Evolutionary conservation across 2,888 invertebrate genomes (phyloP).

Genomic region (Tetragonisca angustula): DNA sequence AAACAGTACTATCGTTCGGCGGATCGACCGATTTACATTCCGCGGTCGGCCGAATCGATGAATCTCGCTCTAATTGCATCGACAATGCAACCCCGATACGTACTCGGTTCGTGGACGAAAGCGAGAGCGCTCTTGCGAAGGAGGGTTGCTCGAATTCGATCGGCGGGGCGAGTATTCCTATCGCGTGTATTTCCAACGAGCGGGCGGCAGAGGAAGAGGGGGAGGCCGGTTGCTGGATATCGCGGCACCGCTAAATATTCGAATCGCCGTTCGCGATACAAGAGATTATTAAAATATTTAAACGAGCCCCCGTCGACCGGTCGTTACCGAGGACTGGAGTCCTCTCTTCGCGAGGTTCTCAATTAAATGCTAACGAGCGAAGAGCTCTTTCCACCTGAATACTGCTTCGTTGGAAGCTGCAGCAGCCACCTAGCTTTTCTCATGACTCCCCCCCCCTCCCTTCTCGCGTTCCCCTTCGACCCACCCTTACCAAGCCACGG

Average conservation of each 20-base stretch:
- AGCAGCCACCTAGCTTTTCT: constrained; percentile 67
- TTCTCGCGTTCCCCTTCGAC: constrained; percentile 5
- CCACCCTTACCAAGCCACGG: constrained; percentile 25
- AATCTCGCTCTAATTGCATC: constrained; percentile 44
- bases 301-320: constrained; percentile 77
- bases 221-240: constrained; percentile 39
- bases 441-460: constrained; percentile 25
- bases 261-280: constrained; percentile 78
- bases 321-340: constrained; percentile 73
- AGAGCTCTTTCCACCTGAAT: constrained; percentile 79
- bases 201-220: constrained; percentile 39
- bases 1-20: background rate
- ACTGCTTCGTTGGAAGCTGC: constrained; percentile 75
- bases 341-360: constrained; percentile 76
- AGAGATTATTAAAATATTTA: constrained; percentile 81
- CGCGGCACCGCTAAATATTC: constrained; percentile 73
- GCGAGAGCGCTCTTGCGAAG: background rate
- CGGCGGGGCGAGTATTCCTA: background rate
- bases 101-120: constrained; percentile 6
- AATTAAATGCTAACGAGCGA: constrained; percentile 81
- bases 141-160: background rate
- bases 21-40: constrained; percentile 21
- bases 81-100: constrained; percentile 5
- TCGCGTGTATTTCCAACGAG: constrained; percentile 45
- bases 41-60: constrained; percentile 27